Conservation (phyloP, 1,140 invertebrate genomes). For the Sitodiplosis mosellana region DNA sequence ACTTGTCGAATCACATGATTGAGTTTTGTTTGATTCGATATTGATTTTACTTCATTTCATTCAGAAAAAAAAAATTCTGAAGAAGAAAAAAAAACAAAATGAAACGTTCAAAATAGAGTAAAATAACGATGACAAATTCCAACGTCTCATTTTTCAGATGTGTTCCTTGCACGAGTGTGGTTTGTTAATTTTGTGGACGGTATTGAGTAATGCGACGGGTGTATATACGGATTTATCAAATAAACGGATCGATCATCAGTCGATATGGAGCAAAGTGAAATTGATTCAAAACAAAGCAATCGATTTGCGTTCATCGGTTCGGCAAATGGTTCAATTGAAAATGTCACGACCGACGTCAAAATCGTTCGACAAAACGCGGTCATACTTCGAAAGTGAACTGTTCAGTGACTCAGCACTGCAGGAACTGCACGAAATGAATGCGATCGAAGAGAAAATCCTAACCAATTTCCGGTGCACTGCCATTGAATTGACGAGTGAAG, state of each 20-base stretch:
- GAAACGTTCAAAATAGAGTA: too few relatives aligned
- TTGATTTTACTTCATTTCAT: too few relatives aligned
- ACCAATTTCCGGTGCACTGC: constrained; percentile 14
- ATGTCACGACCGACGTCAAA: constrained; percentile 5
- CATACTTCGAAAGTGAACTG: constrained; percentile 20
- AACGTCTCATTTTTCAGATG: constrained; percentile 9
- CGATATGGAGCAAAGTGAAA: constrained; percentile 20
- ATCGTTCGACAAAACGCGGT: constrained; percentile 17
- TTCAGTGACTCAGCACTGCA: constrained; percentile 18
- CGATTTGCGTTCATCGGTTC: constrained; percentile 15
- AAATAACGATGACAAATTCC: background rate
- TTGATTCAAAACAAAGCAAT: constrained; percentile 18
- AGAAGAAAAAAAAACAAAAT: too few relatives aligned
- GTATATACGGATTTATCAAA: background rate
- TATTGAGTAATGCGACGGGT: constrained; percentile 8
- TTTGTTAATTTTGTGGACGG: constrained; percentile 18
- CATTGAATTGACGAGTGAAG: constrained; percentile 16
- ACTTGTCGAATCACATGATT: too few relatives aligned
- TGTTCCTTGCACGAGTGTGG: constrained; percentile 20
- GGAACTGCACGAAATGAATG: constrained; percentile 15
- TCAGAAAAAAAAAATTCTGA: too few relatives aligned
- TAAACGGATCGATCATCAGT: constrained; percentile 13
- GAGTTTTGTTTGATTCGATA: too few relatives aligned
- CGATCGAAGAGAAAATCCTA: constrained; percentile 7
- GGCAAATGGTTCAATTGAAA: constrained; percentile 7